Evolutionary conservation across 2,113 vertebrate genomes (phyloP), one percentile per base, ranked within the genome.

Genomic region (Ophthalmotilapia sp.): DNA sequence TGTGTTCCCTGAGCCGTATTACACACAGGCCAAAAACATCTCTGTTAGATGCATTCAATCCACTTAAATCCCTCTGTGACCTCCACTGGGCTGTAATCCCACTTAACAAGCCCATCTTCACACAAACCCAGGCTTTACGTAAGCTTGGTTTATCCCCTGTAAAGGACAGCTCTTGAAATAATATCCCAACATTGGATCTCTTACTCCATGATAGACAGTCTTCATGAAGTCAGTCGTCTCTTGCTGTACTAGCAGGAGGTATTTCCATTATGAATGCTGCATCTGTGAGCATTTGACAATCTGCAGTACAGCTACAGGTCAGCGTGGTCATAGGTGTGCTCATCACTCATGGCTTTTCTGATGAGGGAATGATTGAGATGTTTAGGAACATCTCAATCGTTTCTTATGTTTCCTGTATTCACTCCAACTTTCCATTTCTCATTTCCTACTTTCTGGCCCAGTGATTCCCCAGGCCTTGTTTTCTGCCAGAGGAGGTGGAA

Each of bases 31-130:
- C 47, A 81, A 81, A 14, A 49, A 65, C 47, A 12, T 26, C 26
- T 62, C 90, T 93, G 92, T 84, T 80, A 54, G 23, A 88, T 86
- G 62, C 87, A 93, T 94, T 90, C 81, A 81, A 56, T 79, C 36
- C 79, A 45, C 38, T 65, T 80, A 53, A 86, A 65, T 85, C 85
- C 88, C 85, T 17, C 83, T 45, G 73, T 75, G 83, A 26, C 47
- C 75, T 84, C 58, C 56, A 36, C 6, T 38, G 49, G 81, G 55
- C 79, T 79, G 5, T 31, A 49, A 77, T 56, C 31, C 31, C 49
- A 68, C 56, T 89, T 90, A 89, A 93, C 84, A 83, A 89, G 82
- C 45, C 31, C 42, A 75, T 90, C 62, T 54, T 88, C 82, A 86
- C 82, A 65, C 81, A 85, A 80, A 81, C 83, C 51, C 83, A 80